Evolutionary conservation across 2,888 invertebrate species (phyloP).

Genomic region (Monochamus alternatus): DNA sequence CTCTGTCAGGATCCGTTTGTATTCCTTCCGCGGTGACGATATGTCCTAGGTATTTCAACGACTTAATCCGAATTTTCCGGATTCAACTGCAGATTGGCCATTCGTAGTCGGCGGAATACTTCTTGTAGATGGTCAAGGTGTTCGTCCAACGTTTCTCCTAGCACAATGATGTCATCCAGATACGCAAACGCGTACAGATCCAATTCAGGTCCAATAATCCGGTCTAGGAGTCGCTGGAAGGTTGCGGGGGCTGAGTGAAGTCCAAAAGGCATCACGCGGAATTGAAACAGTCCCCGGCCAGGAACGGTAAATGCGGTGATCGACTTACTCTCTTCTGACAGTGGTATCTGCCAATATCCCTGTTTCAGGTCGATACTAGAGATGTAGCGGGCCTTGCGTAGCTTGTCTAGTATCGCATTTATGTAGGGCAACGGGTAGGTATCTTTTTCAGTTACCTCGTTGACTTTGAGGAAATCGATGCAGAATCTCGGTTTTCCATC

Average conservation of each 20-base stretch:
- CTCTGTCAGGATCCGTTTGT: not conserved
- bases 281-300: not conserved
- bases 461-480: no score
- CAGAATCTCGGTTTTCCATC: no score
- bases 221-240: not conserved
- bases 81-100: not conserved
- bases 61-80: not conserved
- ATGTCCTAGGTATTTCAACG: not conserved
- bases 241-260: not conserved
- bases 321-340: no score
- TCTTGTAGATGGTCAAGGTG: not conserved
- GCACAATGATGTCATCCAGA: slow-evolving; percentile 1
- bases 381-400: not conserved
- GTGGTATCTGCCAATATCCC: not conserved
- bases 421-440: no score
- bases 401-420: no score
- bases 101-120: not conserved
- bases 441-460: no score
- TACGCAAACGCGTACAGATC: not conserved
- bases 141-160: no score
- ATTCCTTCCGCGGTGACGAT: not conserved
- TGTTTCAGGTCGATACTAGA: no score
- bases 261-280: not conserved
- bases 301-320: not conserved
- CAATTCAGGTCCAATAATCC: not conserved